Percentiles rank a stretch among this genome's conserved stretches.
phyloP scores from a whole-genome alignment of 2,113 vertebrate genomes.

The Propithecus coquereli region DNA sequence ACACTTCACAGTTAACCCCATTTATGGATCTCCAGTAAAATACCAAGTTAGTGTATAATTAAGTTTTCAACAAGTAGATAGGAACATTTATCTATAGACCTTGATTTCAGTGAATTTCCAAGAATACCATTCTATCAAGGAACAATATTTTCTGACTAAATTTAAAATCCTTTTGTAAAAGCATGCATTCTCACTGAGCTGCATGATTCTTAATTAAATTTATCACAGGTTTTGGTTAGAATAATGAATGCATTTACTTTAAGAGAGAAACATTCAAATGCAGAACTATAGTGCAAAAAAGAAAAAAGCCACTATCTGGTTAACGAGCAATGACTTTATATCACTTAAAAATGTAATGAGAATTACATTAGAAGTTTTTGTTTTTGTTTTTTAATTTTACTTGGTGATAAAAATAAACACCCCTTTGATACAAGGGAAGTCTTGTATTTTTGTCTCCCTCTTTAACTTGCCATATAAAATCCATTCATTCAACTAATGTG shows the following conservation, averaged over 20 bases:
- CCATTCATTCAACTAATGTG: not conserved
- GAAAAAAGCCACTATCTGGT: slow-evolving; percentile 16
- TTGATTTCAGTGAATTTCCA: not conserved
- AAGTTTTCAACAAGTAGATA: not conserved
- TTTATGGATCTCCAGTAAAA: not conserved
- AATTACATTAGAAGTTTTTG: not conserved
- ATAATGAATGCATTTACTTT: slow-evolving; percentile 32
- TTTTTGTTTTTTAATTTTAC: not conserved
- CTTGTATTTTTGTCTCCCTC: not conserved
- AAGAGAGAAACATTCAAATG: not conserved
- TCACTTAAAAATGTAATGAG: slow-evolving; percentile 25
- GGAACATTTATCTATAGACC: not conserved
- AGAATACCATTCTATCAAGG: not conserved
- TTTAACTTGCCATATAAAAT: slow-evolving; percentile 22
- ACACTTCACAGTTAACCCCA: not conserved
- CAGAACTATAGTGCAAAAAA: slow-evolving; percentile 12
- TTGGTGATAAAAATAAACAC: slow-evolving; percentile 40
- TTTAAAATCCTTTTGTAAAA: not conserved
- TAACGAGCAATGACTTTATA: slow-evolving; percentile 56
- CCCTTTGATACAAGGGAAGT: not conserved
- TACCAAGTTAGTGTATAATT: not conserved
- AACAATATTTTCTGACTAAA: not conserved
- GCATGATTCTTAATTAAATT: slow-evolving; percentile 34
- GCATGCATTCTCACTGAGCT: not conserved
- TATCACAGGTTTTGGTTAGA: slow-evolving; percentile 33